Base-by-base conservation (phyloP, 2,888 invertebrate species). In the Phymatocera aterrima region DNA sequence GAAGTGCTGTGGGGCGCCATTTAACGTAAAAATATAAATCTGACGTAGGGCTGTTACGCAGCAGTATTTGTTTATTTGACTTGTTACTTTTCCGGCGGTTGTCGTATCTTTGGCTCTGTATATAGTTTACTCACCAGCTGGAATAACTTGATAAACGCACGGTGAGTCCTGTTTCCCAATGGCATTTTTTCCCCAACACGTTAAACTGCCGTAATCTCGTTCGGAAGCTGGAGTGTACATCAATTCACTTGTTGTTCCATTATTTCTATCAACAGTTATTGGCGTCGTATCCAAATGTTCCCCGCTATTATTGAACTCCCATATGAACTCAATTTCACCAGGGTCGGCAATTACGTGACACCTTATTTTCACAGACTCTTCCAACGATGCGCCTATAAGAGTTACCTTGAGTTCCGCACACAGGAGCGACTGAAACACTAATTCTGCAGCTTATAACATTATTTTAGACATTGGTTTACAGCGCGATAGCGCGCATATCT, bases 291-390 rank as follows among this genome's bases (percentile, higher is more conserved):
- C 96, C 83, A 96, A 94, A 87, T 95, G 96, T 88, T 97, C 97
- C 15, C 97, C 97, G 85, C 96, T 96, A 89, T 96, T 96, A 90
- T 97, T 97, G 91, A 97, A 96, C 87, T 96, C 96, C 97, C 97
- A 97, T 85, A 95, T 94, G 91, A 97, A 97, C 78, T 94, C 94
- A 83, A 97, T 96, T 86, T 96, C 95, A 80, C 94, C 94, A 0
- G 97, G 97, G 91, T 97, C 97, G 40, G 97, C 96, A 37, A 96
- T 95, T 79, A 97, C 96, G 83, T 96, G 95, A 89, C 97, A 97
- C n/a, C 95, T 93, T 79, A 96, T 95, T 81, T 94, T 94, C 80
- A 96, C 92, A 2, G 94, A 94, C 88, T 97, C 97, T 88, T 97
- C 96, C 83, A 97, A 91, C 77, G 96, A 96, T 10, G 96, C 97